Conservation (phyloP, 2,797 vertebrate species). For the Spinibarbus caldwelli region DNA sequence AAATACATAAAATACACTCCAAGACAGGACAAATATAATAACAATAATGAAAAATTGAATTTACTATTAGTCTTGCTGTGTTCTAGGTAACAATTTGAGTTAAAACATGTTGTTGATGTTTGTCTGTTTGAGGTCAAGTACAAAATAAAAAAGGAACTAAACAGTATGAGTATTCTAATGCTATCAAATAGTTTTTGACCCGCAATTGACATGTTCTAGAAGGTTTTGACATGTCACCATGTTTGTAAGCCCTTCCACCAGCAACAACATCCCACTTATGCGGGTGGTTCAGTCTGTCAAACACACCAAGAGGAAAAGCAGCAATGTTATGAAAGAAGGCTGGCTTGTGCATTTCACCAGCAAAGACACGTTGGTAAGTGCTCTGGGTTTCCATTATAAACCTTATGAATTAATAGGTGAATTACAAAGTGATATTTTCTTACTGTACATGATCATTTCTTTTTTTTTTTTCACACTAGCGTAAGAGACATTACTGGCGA, state of each 20-base stretch:
- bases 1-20: neutral
- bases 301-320: conserved; percentile 96
- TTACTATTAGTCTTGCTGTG: neutral
- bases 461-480: conserved; percentile 18
- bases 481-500: conserved; percentile 95
- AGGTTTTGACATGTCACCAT: conserved; percentile 38
- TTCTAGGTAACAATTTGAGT: neutral
- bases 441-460: neutral
- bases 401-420: conserved; percentile 1
- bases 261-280: conserved; percentile 99
- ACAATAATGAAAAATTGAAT: neutral
- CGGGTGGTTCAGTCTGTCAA: conserved; percentile 96
- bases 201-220: conserved; percentile 25
- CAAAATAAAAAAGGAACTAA: neutral
- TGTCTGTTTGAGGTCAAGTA: conserved; percentile 8
- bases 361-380: conserved; percentile 91
- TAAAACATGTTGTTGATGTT: neutral
- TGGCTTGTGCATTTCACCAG: conserved; percentile 99
- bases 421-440: conserved; percentile 10
- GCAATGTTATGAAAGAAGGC: conserved; percentile 94
- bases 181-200: neutral
- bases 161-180: neutral
- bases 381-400: conserved; percentile 16
- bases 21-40: neutral
- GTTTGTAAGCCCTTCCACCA: conserved; percentile 89